phyloP scores from a whole-genome alignment of 2,113 vertebrate genomes.

The Dipodomys stephensi region DNA sequence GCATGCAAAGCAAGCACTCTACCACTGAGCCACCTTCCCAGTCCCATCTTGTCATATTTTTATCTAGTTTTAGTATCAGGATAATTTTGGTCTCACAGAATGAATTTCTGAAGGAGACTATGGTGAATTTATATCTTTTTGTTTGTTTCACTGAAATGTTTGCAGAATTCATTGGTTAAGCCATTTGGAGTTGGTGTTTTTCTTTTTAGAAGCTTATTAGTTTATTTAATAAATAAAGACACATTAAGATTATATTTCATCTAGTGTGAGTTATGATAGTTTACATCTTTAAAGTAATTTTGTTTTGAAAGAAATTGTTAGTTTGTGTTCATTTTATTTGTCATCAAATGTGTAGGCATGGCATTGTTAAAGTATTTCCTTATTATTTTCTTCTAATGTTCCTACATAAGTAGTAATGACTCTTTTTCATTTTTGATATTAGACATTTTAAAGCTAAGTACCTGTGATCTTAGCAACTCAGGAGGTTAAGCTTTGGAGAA shows the following conservation, averaged over 20 bases:
- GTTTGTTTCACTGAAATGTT: background rate
- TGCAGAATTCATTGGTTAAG: background rate
- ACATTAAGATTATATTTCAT: background rate
- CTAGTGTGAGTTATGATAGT: background rate
- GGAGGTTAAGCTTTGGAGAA: no score
- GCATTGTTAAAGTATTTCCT: background rate
- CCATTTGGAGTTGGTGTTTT: background rate
- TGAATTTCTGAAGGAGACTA: background rate
- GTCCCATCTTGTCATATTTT: no score
- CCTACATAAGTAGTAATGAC: background rate
- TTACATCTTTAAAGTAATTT: background rate
- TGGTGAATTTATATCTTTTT: background rate
- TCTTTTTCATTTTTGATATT: background rate
- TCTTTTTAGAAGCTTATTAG: background rate
- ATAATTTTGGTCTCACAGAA: background rate
- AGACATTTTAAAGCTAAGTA: no score
- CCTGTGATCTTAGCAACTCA: no score
- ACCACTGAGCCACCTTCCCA: no score
- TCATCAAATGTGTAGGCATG: background rate
- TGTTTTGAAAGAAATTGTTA: background rate
- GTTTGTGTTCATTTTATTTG: background rate
- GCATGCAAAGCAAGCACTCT: no score
- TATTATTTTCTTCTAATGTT: background rate
- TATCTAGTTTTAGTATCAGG: background rate
- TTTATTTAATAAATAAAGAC: background rate